A percentile compares a stretch with the other conserved stretches of the same genome.
Conservation (phyloP, 2,113 vertebrate genomes). For the Muscicapa adusta region DNA sequence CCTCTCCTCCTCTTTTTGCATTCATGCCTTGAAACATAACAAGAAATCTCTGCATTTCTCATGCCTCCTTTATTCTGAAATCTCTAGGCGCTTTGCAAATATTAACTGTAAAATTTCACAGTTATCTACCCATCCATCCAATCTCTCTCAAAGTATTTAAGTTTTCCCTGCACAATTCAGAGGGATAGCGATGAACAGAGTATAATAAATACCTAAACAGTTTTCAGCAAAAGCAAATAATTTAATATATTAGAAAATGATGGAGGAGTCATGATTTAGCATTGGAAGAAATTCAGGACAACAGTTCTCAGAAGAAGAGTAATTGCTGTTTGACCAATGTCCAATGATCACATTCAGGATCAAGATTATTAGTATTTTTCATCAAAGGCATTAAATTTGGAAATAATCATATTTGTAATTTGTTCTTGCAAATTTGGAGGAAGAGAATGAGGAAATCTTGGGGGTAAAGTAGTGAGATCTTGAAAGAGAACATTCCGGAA, state of each 20-base stretch:
- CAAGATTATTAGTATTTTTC: background rate
- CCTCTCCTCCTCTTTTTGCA: background rate
- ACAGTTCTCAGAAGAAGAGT: background rate
- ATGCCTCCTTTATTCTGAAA: slow-evolving; percentile 2
- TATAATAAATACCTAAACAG: background rate
- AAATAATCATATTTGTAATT: background rate
- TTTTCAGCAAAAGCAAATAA: background rate
- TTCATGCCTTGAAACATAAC: slow-evolving; percentile 10
- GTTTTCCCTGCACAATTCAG: background rate
- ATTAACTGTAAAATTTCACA: slow-evolving; percentile 14
- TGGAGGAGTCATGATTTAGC: background rate
- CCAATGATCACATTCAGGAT: background rate
- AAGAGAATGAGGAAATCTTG: background rate
- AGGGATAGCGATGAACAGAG: background rate
- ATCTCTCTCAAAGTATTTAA: slow-evolving; percentile 1
- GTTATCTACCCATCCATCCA: background rate
- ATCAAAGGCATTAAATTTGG: background rate
- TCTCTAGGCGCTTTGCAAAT: background rate
- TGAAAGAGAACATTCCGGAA: background rate
- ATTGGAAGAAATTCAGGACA: background rate
- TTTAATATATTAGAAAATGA: background rate
- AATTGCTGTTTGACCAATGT: background rate
- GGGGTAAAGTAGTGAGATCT: background rate
- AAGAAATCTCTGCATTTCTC: background rate
- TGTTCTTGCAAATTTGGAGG: background rate